Conservation (phyloP, 2,113 vertebrate genomes). For the Lampris incognitus region DNA sequence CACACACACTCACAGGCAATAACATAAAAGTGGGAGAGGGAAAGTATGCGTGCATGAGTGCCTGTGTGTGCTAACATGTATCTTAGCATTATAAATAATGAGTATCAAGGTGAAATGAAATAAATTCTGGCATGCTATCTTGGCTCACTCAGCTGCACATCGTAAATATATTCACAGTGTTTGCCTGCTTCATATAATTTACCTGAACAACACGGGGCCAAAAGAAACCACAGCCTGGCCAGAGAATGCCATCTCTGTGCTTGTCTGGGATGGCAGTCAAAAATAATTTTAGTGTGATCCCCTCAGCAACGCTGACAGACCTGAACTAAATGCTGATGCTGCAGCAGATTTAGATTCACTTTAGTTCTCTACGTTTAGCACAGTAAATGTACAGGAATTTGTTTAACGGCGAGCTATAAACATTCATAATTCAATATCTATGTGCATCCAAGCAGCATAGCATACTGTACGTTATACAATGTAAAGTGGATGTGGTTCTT, state of each 20-base stretch:
- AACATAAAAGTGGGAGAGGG: background rate
- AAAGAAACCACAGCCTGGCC: background rate
- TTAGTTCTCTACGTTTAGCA: background rate
- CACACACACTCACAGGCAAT: too few relatives aligned
- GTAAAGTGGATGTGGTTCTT: too few relatives aligned
- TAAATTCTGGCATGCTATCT: slow-evolving; percentile 19
- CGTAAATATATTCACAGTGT: slow-evolving; percentile 3
- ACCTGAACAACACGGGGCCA: background rate
- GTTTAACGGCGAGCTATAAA: background rate
- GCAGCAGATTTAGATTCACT: background rate
- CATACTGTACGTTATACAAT: too few relatives aligned
- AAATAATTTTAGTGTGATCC: background rate
- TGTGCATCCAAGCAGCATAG: too few relatives aligned
- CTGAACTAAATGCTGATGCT: background rate
- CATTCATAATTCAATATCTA: too few relatives aligned
- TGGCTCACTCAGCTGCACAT: slow-evolving; percentile 23
- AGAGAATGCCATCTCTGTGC: background rate
- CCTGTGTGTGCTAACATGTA: background rate
- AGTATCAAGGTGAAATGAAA: slow-evolving; percentile 3
- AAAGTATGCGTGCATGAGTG: background rate
- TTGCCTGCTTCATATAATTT: background rate
- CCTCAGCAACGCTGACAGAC: background rate
- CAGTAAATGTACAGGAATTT: background rate
- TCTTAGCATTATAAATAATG: slow-evolving; percentile 39
- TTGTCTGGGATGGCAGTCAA: background rate